Conservation (phyloP, 2,888 invertebrate genomes). For the Calameuta pallipes region DNA sequence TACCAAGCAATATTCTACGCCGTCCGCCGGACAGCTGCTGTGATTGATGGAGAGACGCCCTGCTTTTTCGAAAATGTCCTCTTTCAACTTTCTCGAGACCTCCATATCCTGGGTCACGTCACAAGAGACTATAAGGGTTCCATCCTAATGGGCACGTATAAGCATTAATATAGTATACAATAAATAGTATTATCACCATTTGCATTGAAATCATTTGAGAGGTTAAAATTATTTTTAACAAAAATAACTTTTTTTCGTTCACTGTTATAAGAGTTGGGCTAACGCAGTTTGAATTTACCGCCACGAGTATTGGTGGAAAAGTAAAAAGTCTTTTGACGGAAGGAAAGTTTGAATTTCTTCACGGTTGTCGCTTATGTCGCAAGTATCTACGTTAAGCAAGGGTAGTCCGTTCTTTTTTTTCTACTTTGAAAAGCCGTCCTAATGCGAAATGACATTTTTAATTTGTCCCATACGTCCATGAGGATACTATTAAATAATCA, state of each 20-base stretch:
- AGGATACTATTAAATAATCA: neutral
- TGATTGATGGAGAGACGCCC: constrained; percentile 37
- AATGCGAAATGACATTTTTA: neutral
- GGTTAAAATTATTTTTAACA: neutral
- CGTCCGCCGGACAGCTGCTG: constrained; percentile 34
- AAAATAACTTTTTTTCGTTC: neutral
- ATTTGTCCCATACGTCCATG: neutral
- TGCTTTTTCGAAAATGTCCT: constrained; percentile 25
- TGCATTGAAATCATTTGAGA: too few species aligned
- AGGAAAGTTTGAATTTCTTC: neutral
- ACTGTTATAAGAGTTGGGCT: neutral
- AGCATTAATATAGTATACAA: neutral
- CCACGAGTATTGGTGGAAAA: neutral
- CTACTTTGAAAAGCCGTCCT: neutral
- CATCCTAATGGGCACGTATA: neutral
- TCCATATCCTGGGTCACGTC: constrained; percentile 16
- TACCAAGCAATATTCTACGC: neutral
- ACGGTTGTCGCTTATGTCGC: neutral
- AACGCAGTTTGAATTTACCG: neutral
- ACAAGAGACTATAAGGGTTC: constrained; percentile 12
- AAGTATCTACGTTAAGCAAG: neutral
- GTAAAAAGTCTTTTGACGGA: neutral
- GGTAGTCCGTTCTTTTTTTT: neutral
- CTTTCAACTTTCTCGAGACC: constrained; percentile 17
- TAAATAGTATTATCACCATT: neutral